A percentile compares a stretch with the other conserved stretches of the same genome.
These are phyloP conservation scores for Blastomussa wellsi DNA, from an alignment of 92 coral and sea anemone genomes.

Conservation along the genomic window DNA sequence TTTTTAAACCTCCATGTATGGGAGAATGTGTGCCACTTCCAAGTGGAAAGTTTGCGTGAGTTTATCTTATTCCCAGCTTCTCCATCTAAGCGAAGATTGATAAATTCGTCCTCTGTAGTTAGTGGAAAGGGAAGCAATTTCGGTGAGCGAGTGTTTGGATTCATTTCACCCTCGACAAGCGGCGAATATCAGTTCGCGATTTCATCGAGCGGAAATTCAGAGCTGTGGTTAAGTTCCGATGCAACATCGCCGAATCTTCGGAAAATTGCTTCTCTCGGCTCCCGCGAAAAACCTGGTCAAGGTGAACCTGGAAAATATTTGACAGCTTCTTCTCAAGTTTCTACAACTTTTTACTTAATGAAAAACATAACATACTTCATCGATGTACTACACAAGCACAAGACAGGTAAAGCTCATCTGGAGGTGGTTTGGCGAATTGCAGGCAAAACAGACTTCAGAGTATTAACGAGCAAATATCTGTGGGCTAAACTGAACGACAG, in stretches of 20 bases:
- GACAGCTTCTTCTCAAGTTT: conserved; percentile 61
- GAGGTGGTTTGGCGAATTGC: conserved; percentile 83
- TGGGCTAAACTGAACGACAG: conserved; percentile 57
- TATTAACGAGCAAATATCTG: conserved; percentile 63
- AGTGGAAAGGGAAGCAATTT: conserved; percentile 53
- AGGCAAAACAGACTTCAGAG: conserved; percentile 35
- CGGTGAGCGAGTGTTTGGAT: conserved; percentile 90
- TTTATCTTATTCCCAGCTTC: conserved; percentile 74
- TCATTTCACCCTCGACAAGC: conserved; percentile 62
- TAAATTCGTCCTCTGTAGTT: conserved; percentile 44
- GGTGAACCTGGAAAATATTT: conserved; percentile 52
- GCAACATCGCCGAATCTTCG: conserved; percentile 47
- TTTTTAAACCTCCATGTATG: conserved; percentile 65
- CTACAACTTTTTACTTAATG: conserved; percentile 48
- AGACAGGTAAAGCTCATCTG: conserved; percentile 54
- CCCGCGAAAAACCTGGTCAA: conserved; percentile 22
- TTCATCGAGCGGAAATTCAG: conserved; percentile 84
- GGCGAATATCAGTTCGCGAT: conserved; percentile 78
- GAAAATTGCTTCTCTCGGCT: conserved; percentile 72
- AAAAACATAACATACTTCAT: conserved; percentile 61
- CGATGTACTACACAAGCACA: conserved; percentile 81
- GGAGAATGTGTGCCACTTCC: conserved; percentile 62
- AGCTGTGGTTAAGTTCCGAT: conserved; percentile 85
- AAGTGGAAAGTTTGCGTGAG: conserved; percentile 66
- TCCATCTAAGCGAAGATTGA: conserved; percentile 58